phyloP scores from a whole-genome alignment of 2,113 vertebrate species.

The Chrysemys picta region DNA sequence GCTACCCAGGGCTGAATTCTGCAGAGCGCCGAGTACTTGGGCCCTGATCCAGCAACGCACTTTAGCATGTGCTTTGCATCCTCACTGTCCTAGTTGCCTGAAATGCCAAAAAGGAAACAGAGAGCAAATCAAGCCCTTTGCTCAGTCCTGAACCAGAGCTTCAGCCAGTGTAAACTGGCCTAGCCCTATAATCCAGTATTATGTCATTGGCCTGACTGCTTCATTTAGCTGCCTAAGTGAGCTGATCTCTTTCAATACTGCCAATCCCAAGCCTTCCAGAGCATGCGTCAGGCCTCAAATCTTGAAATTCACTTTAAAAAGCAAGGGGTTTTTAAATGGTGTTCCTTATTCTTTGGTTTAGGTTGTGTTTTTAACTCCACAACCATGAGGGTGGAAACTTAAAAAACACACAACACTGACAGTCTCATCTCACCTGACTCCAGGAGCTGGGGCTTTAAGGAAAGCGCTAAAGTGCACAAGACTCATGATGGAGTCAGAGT shows the following conservation, averaged over 20 bases:
- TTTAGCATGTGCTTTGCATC: too few relatives aligned
- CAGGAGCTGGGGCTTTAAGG: background rate
- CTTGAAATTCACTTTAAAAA: background rate
- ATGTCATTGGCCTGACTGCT: background rate
- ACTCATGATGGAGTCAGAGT: background rate
- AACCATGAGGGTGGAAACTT: background rate
- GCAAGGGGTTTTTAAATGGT: background rate
- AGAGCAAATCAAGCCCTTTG: too few relatives aligned
- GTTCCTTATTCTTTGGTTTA: background rate
- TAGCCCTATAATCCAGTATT: too few relatives aligned
- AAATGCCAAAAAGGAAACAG: too few relatives aligned
- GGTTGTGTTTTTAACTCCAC: background rate
- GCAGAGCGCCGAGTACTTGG: too few relatives aligned
- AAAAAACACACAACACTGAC: background rate
- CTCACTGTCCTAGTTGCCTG: too few relatives aligned
- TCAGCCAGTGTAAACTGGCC: too few relatives aligned
- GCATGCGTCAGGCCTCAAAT: background rate
- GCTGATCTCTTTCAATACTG: background rate
- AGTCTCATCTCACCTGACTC: background rate
- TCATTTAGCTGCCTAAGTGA: background rate
- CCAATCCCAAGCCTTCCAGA: background rate
- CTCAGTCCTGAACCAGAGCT: too few relatives aligned
- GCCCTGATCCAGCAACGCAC: too few relatives aligned
- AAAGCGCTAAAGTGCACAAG: background rate
- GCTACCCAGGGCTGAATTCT: too few relatives aligned